Percentiles rank a stretch among this genome's conserved stretches.
Conservation (phyloP, 2,888 invertebrate species). For the Glyphotaelius pellucidus region DNA sequence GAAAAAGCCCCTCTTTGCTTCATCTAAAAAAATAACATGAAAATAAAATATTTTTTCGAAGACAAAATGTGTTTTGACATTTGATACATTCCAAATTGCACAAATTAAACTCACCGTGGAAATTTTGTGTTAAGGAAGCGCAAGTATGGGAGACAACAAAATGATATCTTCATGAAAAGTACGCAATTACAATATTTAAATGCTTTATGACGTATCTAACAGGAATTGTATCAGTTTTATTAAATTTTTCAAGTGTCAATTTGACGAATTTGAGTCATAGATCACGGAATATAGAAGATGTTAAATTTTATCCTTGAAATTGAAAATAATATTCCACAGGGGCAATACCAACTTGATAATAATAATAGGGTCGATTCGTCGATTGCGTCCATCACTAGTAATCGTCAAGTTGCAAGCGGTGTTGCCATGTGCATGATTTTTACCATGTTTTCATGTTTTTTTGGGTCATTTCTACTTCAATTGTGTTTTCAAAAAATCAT, state of each 20-base stretch:
- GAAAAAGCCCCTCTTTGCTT: conserved; percentile 71
- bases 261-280: too few relatives aligned
- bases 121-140: conserved; percentile 9
- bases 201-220: not conserved
- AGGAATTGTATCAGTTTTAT: not conserved
- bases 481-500: too few relatives aligned
- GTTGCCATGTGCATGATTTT: too few relatives aligned
- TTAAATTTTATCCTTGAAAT: too few relatives aligned
- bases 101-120: conserved; percentile 32
- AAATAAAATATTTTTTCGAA: conserved; percentile 17
- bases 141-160: conserved; percentile 4
- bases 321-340: too few relatives aligned
- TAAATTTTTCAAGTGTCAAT: not conserved
- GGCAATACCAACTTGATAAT: too few relatives aligned
- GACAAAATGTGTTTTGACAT: conserved; percentile 39
- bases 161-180: conserved; percentile 14
- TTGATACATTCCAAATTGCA: conserved; percentile 15
- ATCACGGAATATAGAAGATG: too few relatives aligned
- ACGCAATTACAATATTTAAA: not conserved
- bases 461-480: too few relatives aligned
- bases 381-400: too few relatives aligned
- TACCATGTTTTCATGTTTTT: too few relatives aligned
- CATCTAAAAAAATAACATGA: conserved; percentile 69
- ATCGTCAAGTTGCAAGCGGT: too few relatives aligned
- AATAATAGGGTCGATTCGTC: too few relatives aligned